A percentile compares a stretch with the other conserved stretches of the same genome.
phyloP scores from a whole-genome alignment of 2,888 invertebrate genomes.

The Nymphalis polychloros region DNA sequence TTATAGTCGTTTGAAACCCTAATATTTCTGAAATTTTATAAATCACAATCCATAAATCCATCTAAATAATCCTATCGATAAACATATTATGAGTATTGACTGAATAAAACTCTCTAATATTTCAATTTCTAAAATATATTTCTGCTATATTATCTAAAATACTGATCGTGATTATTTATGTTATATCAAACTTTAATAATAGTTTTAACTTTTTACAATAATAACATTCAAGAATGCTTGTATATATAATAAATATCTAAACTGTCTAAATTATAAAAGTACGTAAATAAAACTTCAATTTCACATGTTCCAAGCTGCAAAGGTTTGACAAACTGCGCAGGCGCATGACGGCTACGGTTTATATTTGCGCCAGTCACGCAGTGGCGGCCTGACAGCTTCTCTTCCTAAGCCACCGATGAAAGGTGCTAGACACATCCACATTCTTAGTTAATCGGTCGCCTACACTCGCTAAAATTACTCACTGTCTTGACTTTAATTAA shows the following conservation, averaged over 20 bases:
- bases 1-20: too few species aligned
- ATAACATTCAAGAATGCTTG: not conserved
- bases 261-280: not conserved
- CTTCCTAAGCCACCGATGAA: slow-evolving; percentile 6
- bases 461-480: slow-evolving; percentile 5
- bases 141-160: too few species aligned
- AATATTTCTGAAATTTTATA: too few species aligned
- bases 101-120: too few species aligned
- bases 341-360: slow-evolving; percentile 46
- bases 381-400: slow-evolving; percentile 48
- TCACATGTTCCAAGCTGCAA: slow-evolving; percentile 29
- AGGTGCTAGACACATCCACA: not conserved
- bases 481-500: not conserved
- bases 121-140: too few species aligned
- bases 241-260: not conserved
- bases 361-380: slow-evolving; percentile 67
- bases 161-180: not conserved
- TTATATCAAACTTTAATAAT: not conserved
- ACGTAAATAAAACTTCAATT: not conserved
- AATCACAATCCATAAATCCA: too few species aligned
- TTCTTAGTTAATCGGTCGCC: slow-evolving; percentile 2
- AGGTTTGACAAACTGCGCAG: slow-evolving; percentile 48
- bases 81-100: too few species aligned
- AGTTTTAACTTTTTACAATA: not conserved
- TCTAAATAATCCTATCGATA: too few species aligned